A percentile compares a stretch with the other conserved stretches of the same genome.
Evolutionary conservation across 2,113 vertebrate genomes (phyloP).

Genomic region (Porphyrio hochstetteri): DNA sequence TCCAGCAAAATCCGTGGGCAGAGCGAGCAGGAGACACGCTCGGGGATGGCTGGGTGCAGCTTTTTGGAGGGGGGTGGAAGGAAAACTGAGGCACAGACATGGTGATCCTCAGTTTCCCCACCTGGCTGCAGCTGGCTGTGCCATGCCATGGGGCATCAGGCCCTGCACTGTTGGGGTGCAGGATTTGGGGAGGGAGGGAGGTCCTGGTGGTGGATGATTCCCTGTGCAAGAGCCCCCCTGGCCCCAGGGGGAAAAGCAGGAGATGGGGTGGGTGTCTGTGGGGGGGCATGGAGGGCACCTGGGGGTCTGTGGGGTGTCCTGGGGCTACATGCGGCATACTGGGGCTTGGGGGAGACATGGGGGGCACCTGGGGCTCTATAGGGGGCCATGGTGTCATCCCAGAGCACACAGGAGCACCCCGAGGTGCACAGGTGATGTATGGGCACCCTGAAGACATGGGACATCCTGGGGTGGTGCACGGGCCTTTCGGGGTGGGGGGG

Average conservation of each 20-base stretch:
- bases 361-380: too few species aligned
- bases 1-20: background rate
- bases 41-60: fast-evolving
- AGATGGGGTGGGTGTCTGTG: background rate
- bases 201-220: fast-evolving
- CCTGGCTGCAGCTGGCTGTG: fast-evolving
- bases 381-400: background rate
- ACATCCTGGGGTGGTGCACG: too few species aligned
- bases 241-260: background rate
- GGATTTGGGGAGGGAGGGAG: background rate
- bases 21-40: background rate
- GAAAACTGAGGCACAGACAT: background rate
- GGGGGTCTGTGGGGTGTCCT: background rate
- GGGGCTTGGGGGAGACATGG: too few species aligned
- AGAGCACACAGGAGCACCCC: background rate
- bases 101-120: background rate
- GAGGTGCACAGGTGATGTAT: background rate
- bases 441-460: too few species aligned
- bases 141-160: background rate
- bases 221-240: too few species aligned
- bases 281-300: too few species aligned
- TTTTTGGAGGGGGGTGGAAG: background rate
- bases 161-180: background rate
- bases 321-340: background rate
- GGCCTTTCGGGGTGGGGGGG: too few species aligned